These are phyloP conservation scores for Drosophila teissieri DNA, from an alignment of 1,140 invertebrate genomes.

Conservation along the genomic window DNA sequence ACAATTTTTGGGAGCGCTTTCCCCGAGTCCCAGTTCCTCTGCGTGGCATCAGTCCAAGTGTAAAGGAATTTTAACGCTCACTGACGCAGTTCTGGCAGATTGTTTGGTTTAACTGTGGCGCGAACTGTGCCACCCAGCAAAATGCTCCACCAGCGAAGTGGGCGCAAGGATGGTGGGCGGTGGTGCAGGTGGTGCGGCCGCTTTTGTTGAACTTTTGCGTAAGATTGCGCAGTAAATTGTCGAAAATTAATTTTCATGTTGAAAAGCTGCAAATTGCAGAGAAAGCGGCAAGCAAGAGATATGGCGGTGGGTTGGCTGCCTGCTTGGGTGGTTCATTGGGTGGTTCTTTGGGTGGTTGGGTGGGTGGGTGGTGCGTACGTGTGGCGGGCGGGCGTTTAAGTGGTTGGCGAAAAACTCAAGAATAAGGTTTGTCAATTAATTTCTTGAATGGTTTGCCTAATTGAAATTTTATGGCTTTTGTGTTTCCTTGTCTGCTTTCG, in stretches of 20 bases:
- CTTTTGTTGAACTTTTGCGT: conserved; percentile 83
- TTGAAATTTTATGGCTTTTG: conserved; percentile 79
- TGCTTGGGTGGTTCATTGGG: not conserved
- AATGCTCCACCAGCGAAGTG: not conserved
- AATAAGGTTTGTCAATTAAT: conserved; percentile 78
- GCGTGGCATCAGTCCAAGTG: conserved; percentile 66
- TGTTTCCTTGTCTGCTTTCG: conserved; percentile 56
- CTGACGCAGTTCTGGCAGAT: conserved; percentile 69
- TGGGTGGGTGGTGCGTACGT: not conserved
- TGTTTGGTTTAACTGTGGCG: conserved; percentile 71
- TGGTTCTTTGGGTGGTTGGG: not conserved
- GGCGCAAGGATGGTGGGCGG: not conserved
- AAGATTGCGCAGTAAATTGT: conserved; percentile 83
- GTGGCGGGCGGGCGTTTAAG: not conserved
- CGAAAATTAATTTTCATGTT: conserved; percentile 84
- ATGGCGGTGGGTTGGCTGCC: conserved; percentile 12
- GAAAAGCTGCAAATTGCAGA: conserved; percentile 77
- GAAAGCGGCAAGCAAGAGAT: conserved; percentile 21
- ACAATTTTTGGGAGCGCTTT: conserved; percentile 43
- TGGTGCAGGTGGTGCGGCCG: conserved; percentile 31
- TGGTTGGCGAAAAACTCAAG: conserved; percentile 47
- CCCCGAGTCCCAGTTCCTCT: conserved; percentile 18
- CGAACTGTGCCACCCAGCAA: conserved; percentile 6
- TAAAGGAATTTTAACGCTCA: conserved; percentile 80
- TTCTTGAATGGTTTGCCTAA: conserved; percentile 81